These are phyloP conservation scores for Coryphaenoides rupestris DNA, from an alignment of 2,113 vertebrate genomes.

Conservation along the genomic window DNA sequence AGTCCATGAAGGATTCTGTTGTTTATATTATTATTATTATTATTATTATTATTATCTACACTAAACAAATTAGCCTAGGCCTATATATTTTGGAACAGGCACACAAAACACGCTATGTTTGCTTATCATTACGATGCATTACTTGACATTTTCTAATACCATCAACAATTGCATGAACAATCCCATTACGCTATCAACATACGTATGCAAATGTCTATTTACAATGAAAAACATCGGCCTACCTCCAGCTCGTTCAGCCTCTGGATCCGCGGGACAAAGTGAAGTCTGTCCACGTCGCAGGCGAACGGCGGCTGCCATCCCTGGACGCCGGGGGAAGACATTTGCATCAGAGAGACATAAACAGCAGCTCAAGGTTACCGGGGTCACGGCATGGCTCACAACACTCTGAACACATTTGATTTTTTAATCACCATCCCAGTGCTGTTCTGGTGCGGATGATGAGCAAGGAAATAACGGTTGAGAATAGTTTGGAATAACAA, in stretches of 20 bases:
- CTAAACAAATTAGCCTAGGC: no score
- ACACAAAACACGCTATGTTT: neutral
- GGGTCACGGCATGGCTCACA: no score
- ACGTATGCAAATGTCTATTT: neutral
- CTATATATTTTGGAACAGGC: no score
- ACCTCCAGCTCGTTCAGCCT: constrained; percentile 98
- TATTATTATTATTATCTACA: no score
- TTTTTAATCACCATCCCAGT: no score
- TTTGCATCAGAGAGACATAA: constrained; percentile 3
- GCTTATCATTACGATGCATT: no score
- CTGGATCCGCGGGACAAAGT: constrained; percentile 97
- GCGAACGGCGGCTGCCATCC: constrained; percentile 98
- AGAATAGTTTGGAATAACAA: no score
- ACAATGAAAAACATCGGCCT: constrained; percentile 26
- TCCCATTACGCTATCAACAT: neutral
- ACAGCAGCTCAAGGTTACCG: constrained; percentile 21
- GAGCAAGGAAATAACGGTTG: no score
- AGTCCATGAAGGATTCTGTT: no score
- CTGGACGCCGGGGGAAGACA: constrained; percentile 63
- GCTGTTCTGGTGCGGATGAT: no score
- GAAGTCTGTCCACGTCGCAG: constrained; percentile 94
- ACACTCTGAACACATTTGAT: no score
- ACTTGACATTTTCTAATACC: neutral
- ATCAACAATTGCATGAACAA: neutral
- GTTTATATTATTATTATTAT: no score